Evolutionary conservation across 2,113 vertebrate genomes (phyloP).

Genomic region (Puffinus mauretanicus): DNA sequence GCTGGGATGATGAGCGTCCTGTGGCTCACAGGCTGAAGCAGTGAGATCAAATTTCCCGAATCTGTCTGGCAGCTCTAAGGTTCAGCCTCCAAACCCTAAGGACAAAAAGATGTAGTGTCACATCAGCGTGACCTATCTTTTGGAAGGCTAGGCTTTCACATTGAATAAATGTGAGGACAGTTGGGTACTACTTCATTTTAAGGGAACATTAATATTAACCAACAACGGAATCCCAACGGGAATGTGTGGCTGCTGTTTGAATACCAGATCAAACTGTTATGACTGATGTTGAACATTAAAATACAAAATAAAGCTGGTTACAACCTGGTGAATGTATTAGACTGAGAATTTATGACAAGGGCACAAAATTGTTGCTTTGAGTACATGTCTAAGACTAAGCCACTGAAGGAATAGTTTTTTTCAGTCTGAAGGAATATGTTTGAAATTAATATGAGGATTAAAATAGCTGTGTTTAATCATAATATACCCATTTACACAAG

Average conservation of each 20-base stretch:
- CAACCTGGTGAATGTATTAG: background rate
- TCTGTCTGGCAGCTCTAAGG: background rate
- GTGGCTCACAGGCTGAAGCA: background rate
- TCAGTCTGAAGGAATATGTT: background rate
- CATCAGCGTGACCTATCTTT: background rate
- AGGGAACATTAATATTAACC: slow-evolving; percentile 59
- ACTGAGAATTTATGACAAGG: background rate
- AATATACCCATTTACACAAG: background rate
- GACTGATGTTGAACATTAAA: slow-evolving; percentile 30
- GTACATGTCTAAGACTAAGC: background rate
- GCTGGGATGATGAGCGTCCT: slow-evolving; percentile 1
- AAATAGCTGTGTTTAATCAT: background rate
- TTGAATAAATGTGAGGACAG: background rate
- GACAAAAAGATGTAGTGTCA: background rate
- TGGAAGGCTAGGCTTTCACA: slow-evolving; percentile 23
- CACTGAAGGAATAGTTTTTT: background rate
- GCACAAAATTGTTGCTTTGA: background rate
- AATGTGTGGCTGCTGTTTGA: background rate
- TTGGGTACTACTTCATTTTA: slow-evolving; percentile 30
- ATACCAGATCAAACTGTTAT: slow-evolving; percentile 49
- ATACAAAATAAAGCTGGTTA: slow-evolving; percentile 16
- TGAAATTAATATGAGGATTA: background rate
- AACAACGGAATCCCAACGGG: background rate
- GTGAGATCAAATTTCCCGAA: background rate
- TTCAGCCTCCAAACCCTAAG: slow-evolving; percentile 7